Base-by-base conservation (phyloP, 1,140 invertebrate species). In the Pomacea maculata region DNA sequence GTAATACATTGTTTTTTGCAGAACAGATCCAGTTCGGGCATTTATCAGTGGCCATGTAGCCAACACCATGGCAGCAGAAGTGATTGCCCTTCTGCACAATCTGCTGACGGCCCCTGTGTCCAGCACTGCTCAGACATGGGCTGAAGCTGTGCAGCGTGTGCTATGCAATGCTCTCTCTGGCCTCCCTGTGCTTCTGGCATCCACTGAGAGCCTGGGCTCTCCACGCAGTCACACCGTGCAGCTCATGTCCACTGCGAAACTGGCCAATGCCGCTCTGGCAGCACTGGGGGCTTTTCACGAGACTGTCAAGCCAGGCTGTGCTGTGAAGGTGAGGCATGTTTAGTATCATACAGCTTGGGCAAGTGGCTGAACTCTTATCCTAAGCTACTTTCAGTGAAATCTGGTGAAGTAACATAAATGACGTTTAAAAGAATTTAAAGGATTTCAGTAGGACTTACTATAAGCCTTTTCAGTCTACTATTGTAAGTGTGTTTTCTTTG, bases 41-140 rank as follows among this genome's bases (percentile, higher is more conserved):
- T 92, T 92, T 85, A 89, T 92, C 81, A 91, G 90, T 87, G 91
- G 91, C 55, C 90, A 92, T 80, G 91, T 92, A 3, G 91, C 91
- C 25, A 91, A 92, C 83, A 91, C 86, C 76, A 91, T 92, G 89
- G 91, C 91, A 52, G 88, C 89, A 2, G 91, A 92, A 83, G 88
- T 92, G 57, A 91, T 92, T 52, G 88, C 87, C 12, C 83, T 92
- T 12, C 83, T 92, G 1, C 89, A 91, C 78, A 84, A 89, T 77
- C 83, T 92, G 14, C 80, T 92, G 57, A 84, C 85, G 12, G 85
- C 89, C 21, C 86, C 86, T 0, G 86, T 88, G 63, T 86, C 87
- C 17, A 83, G 85, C 63, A 86, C 88, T 5, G 86, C 88, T 25
- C 83, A 89, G 55, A 89, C 88, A 0, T 92, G 91, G 91, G 80